Evolutionary conservation across 2,888 invertebrate species (phyloP).

Genomic region (Caenorhabditis panamensis): DNA sequence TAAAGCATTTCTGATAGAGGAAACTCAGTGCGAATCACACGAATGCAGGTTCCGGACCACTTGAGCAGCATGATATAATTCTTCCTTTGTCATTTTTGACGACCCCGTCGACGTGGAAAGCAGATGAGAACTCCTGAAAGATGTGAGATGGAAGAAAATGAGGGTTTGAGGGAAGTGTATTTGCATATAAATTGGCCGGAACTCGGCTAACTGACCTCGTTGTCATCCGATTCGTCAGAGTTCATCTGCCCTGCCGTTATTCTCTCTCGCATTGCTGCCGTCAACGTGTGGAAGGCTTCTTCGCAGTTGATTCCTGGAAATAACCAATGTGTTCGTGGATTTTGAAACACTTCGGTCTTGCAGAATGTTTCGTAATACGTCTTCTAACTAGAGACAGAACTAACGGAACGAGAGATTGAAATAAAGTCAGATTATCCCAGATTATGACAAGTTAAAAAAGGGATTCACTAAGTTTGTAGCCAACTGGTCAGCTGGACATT

Average conservation of each 20-base stretch:
- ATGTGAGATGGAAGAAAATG: neutral
- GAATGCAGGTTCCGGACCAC: constrained; percentile 60
- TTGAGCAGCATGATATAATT: constrained; percentile 63
- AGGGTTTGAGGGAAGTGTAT: constrained; percentile 9
- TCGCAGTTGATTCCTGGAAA: constrained; percentile 41
- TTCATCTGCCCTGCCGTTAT: constrained; percentile 67
- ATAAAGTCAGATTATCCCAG: neutral
- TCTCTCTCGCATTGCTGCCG: constrained; percentile 80
- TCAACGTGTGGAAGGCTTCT: constrained; percentile 71
- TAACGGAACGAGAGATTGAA: no score
- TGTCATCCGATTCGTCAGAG: constrained; percentile 71
- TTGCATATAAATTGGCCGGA: constrained; percentile 55
- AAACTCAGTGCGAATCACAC: constrained; percentile 34
- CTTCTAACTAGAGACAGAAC: neutral
- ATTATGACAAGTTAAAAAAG: neutral
- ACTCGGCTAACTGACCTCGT: constrained; percentile 61
- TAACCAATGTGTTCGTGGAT: neutral
- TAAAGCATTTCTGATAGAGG: constrained; percentile 32
- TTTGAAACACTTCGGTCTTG: no score
- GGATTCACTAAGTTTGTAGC: no score
- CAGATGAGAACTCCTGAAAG: constrained; percentile 75
- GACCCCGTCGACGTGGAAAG: constrained; percentile 81
- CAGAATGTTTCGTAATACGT: neutral
- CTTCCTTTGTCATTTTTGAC: constrained; percentile 74
- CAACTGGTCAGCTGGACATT: no score